phyloP scores from a whole-genome alignment of 2,113 vertebrate species.

The Agelaius phoeniceus region DNA sequence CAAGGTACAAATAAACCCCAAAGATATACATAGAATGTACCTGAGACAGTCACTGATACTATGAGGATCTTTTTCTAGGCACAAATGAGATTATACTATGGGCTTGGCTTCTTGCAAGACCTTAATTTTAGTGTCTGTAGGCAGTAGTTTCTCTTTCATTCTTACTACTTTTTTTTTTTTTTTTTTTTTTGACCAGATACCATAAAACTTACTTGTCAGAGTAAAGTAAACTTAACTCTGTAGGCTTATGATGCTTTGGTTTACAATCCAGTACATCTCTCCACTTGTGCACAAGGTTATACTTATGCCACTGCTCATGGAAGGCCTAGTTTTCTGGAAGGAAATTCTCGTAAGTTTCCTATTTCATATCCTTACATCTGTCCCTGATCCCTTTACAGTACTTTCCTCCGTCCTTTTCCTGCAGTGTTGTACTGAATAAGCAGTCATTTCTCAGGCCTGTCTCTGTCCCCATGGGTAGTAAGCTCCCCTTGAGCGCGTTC shows the following conservation, averaged over 20 bases:
- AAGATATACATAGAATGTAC: background rate
- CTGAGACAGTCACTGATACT: background rate
- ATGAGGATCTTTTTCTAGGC: background rate
- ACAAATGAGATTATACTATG: background rate
- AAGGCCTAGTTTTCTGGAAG: background rate
- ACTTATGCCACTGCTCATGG: background rate
- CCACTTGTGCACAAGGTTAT: background rate
- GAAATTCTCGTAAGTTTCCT: background rate
- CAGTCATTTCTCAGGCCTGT: background rate
- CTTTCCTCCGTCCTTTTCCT: background rate
- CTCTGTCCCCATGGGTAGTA: background rate
- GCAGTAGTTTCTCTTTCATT: background rate
- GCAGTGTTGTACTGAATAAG: background rate
- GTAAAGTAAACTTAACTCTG: background rate
- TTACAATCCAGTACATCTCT: background rate
- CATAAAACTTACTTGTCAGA: background rate
- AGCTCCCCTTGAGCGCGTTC: accelerated
- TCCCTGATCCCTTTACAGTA: background rate
- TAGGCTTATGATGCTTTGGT: background rate
- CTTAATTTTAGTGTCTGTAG: background rate
- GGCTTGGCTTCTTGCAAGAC: background rate
- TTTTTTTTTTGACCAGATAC: background rate
- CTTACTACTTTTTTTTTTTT: background rate
- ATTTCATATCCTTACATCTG: background rate
- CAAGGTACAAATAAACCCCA: background rate